Evolutionary conservation across 2,113 vertebrate species (phyloP).

Genomic region (Rhinolophus ferrumequinum): DNA sequence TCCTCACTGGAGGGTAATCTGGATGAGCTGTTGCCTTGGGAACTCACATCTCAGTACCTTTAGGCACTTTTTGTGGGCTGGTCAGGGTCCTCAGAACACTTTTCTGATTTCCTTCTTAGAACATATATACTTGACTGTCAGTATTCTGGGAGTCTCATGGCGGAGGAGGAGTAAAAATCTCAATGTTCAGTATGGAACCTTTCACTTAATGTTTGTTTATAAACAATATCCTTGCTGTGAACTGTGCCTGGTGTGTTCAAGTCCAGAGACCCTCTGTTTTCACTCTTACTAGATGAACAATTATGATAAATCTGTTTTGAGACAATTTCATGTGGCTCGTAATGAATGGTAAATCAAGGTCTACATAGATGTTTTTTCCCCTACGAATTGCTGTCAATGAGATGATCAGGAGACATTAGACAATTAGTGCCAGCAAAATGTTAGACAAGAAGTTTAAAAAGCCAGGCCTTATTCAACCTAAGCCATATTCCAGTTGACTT

Average conservation of each 20-base stretch:
- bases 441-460: neutral
- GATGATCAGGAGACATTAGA: neutral
- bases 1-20: neutral
- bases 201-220: neutral
- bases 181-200: neutral
- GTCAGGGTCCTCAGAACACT: neutral
- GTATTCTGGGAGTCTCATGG: neutral
- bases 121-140: neutral
- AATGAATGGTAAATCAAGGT: neutral
- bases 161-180: neutral
- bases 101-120: neutral
- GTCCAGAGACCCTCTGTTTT: neutral
- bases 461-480: neutral
- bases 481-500: neutral
- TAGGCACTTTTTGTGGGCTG: neutral
- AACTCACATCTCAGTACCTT: neutral
- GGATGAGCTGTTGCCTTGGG: no score
- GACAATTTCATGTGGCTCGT: neutral
- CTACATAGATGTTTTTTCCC: neutral
- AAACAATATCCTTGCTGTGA: neutral
- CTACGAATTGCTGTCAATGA: neutral
- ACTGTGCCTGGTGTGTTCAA: neutral
- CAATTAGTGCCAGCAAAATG: neutral
- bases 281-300: neutral
- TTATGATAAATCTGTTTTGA: neutral